Evolutionary conservation across 2,888 invertebrate species (phyloP).

Genomic region (Amiota minor): DNA sequence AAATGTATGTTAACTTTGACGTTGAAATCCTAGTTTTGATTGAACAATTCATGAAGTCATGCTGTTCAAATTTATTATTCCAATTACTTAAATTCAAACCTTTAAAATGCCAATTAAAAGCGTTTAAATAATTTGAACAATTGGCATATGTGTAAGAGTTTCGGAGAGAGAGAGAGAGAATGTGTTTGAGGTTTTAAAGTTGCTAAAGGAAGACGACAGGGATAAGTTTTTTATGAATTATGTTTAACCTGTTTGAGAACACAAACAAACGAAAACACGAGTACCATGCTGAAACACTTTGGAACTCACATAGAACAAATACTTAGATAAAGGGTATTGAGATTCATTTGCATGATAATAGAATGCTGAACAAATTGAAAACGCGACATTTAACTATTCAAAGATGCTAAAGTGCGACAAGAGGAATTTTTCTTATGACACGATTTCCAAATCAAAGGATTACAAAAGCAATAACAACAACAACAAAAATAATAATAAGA

Average conservation of each 20-base stretch:
- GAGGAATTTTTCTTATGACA: neutral
- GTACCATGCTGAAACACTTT: no score
- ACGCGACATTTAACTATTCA: neutral
- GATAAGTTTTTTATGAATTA: conserved; percentile 22
- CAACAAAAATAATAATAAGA: conserved; percentile 4
- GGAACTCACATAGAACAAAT: neutral
- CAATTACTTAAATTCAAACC: conserved; percentile 42
- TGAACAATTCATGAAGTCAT: neutral
- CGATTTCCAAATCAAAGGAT: conserved; percentile 15
- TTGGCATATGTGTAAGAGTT: conserved; percentile 35
- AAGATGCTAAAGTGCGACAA: neutral
- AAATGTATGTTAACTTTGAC: no score
- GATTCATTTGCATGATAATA: conserved; percentile 30
- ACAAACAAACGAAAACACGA: neutral
- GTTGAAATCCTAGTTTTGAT: no score
- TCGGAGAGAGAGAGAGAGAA: neutral
- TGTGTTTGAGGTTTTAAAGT: neutral
- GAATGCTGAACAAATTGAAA: conserved; percentile 20
- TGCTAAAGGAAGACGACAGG: neutral
- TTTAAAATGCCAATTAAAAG: conserved; percentile 64
- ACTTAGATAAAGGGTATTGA: neutral
- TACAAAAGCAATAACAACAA: conserved; percentile 6
- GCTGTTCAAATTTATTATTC: conserved; percentile 16
- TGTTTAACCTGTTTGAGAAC: conserved; percentile 22
- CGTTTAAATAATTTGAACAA: conserved; percentile 64